phyloP scores from a whole-genome alignment of 2,113 vertebrate species.

The Spermophilus dauricus region DNA sequence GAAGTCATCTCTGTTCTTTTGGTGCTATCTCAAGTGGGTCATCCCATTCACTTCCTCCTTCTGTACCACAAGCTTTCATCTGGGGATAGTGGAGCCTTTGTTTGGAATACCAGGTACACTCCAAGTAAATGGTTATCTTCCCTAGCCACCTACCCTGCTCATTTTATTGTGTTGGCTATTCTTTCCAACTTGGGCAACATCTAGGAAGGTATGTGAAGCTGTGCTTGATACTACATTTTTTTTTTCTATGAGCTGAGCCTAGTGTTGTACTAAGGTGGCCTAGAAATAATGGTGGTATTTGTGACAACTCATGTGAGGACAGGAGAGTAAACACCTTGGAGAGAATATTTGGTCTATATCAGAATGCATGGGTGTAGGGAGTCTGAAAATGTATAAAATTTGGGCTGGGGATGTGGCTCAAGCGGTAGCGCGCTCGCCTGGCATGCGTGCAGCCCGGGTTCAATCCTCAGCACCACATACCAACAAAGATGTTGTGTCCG shows the following conservation, averaged over 20 bases:
- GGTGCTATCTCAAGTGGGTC: constrained; percentile 50
- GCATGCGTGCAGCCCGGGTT: no score
- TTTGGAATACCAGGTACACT: neutral
- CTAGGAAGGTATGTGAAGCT: neutral
- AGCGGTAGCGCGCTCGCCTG: no score
- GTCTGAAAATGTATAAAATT: neutral
- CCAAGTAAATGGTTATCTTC: constrained; percentile 5
- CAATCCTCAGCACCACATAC: no score
- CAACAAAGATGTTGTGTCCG: no score
- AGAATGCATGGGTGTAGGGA: neutral
- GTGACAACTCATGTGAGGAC: neutral
- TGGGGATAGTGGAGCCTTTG: neutral
- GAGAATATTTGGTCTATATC: neutral
- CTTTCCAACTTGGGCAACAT: neutral
- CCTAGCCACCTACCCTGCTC: neutral
- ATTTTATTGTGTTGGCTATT: neutral
- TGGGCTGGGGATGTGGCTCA: neutral
- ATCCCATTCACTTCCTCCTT: constrained; percentile 36
- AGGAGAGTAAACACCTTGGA: neutral
- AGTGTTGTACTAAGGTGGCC: neutral
- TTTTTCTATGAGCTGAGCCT: neutral
- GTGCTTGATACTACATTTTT: neutral
- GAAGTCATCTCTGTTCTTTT: constrained; percentile 44
- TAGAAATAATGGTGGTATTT: constrained; percentile 39
- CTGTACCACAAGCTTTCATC: constrained; percentile 9